Base-by-base conservation (phyloP, 2,113 vertebrate genomes). In the Eonycteris spelaea region DNA sequence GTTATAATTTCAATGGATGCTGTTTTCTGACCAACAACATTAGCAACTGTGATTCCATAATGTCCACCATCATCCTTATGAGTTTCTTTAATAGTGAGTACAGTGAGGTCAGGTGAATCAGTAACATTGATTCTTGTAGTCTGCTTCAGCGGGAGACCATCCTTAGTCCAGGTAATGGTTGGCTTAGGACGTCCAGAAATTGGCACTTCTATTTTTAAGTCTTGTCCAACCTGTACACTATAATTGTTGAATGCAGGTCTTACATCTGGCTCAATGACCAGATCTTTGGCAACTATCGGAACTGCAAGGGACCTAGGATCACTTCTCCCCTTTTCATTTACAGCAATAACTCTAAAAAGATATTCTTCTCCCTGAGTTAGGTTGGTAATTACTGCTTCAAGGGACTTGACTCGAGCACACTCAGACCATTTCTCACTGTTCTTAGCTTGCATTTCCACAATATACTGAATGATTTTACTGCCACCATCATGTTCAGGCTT, bases 261-360 rank as follows among this genome's bases (percentile, higher is more conserved):
- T 91, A 99, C 98, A 98, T 99, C 99, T 96, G 99, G 99, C 92
- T 99, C 99, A 97, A 99, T 99, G 57, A 99, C 99, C 73, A 99
- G 98, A 95, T 99, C 99, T 98, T 99, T 99, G 94, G 99, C 99
- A 98, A 99, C 98, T 86, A 99, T 98, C 97, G 99, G 99, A 96
- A 99, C 99, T 55, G 99, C 99, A 96, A 99, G 99, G 15, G 99
- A 98, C 97, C 99, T 99, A 90, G 99, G 99, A 92, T 99, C 99
- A 98, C 99, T 99, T 97, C 99, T 99, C 45, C 99, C 99, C 96
- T 99, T 99, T 97, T 99, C 99, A 97, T 99, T 99, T 78, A 99
- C 98, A 97, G 99, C 99, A 98, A 99, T 98, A 84, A 99, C 99
- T 99, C 99, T 99, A 85, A 99, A 99, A 75, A 99, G 97, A 97